Evolutionary conservation across 2,113 vertebrate species (phyloP), one percentile per base, ranked within the genome.

Genomic region (Mesoclemmys tuberculata): DNA sequence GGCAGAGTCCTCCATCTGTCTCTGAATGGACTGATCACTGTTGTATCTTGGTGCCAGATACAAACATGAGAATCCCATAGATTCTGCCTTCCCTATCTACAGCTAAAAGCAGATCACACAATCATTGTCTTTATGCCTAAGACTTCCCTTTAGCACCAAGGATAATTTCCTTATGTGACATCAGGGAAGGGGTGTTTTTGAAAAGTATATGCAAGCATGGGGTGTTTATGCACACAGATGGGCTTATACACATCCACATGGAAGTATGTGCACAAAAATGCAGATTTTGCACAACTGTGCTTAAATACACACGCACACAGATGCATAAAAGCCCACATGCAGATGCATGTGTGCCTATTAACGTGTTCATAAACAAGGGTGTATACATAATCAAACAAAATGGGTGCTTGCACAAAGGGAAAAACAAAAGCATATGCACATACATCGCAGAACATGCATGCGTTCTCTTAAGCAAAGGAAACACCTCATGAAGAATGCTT

Each of bases 321-420:
- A 19, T 35, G 61, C 27, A 6, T 46, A 46, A 46, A 46, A 46
- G 71, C 24, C 18, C 8, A 19, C 14, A 8, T 35, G 61, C 8
- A 19, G 31, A 19, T 35, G 61, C 64, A 68, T 90, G 78, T 26
- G 24, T 27, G 41, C 38, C 10, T 5, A 12, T 12, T 92, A 84
- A 87, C 18, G 6, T 75, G 6, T 75, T 13, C 71, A 13, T 18
- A n/a, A 64, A n/a, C 61, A 68, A 35, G 11, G 8, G 64, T 22
- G 19, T 38, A 8, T 38, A 10, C 64, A 38, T 19, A 71, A 71
- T 87, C 78, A 58, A 85, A 90, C 48, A 61, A 75, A 61, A 58
- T 0, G 74, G 12, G 41, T 75, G 26, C 24, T 13, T 10, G 11
- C 22, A 0, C 4, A 0, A 6, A 31, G 79, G 68, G 75, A 3